Evolutionary conservation across 2,888 invertebrate genomes (phyloP), one percentile per base, ranked within the genome.

Genomic region (Mellilla xanthometata): DNA sequence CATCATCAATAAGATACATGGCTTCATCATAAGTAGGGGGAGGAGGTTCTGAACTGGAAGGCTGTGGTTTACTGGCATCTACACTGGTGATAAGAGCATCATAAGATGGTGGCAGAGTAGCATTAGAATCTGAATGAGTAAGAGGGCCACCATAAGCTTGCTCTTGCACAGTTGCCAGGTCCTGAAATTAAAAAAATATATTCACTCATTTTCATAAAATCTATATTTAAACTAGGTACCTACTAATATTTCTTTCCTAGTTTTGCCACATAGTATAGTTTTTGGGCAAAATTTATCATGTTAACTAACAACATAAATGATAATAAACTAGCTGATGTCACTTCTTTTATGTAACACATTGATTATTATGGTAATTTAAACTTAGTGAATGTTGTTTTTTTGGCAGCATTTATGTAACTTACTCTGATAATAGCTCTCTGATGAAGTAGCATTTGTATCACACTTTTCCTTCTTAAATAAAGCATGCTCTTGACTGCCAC

Each of bases 401-500:
- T 15, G 15, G 3, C 5, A 15, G 15, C 15, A 19, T 19, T 19
- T 19, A 19, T 19, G n/a, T 24, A 24, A 24, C 91, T 89, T 71
- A 92, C 93, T 76, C 92, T 89, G 49, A 93, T 90, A 54, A 93
- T 86, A 48, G 92, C 92, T 53, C 92, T 90, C 62, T 92, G 92
- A 55, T 92, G 92, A 30, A 92, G 81, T 34, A 93, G 83, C 92
- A 93, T 92, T 73, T 92, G 92, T 56, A 93, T 91, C 27, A 93
- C 91, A 65, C 92, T 92, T 69, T 93, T 93, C 68, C 92, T 87
- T 58, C 93, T 84, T 54, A 93, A 80, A 73, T 93, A 93, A 34
- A 93, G 72, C 86, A 93, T 91, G 64, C 92, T 93, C 68, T 93
- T 93, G n/a, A 93, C 91, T 30, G 93, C 93, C 40, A 93, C 91